A percentile compares a stretch with the other conserved stretches of the same genome.
Evolutionary conservation across 2,888 invertebrate genomes (phyloP).

Genomic region (Philonicus albiceps): DNA sequence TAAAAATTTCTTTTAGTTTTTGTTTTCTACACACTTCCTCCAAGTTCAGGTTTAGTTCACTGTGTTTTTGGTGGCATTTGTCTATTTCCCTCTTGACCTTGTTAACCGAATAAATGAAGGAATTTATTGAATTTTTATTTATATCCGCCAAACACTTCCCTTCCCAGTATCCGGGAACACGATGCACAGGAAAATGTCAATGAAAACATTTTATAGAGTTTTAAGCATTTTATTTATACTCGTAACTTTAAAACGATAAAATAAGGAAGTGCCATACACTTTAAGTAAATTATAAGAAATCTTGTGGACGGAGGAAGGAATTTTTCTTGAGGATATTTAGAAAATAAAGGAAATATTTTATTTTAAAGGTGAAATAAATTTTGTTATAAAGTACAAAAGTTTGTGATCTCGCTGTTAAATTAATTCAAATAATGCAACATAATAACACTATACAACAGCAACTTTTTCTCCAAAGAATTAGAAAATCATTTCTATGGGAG

Average conservation of each 20-base stretch:
- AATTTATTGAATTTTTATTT: neutral
- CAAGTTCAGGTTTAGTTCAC: neutral
- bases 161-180: neutral
- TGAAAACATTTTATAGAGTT: neutral
- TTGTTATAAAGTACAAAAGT: neutral
- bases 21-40: neutral
- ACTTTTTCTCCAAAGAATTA: no score
- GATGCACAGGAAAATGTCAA: neutral
- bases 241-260: neutral
- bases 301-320: neutral
- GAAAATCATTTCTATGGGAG: no score
- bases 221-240: neutral
- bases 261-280: neutral
- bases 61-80: neutral
- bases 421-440: no score
- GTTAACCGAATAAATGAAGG: neutral
- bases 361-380: neutral
- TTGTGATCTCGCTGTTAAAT: no score
- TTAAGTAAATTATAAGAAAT: neutral
- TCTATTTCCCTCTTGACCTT: neutral
- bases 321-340: neutral
- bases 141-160: neutral
- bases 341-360: neutral
- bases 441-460: no score
- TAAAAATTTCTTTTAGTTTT: conserved; percentile 5